Evolutionary conservation across 92 coral and sea anemone species (phyloP).

Genomic region (Blastomussa wellsi): DNA sequence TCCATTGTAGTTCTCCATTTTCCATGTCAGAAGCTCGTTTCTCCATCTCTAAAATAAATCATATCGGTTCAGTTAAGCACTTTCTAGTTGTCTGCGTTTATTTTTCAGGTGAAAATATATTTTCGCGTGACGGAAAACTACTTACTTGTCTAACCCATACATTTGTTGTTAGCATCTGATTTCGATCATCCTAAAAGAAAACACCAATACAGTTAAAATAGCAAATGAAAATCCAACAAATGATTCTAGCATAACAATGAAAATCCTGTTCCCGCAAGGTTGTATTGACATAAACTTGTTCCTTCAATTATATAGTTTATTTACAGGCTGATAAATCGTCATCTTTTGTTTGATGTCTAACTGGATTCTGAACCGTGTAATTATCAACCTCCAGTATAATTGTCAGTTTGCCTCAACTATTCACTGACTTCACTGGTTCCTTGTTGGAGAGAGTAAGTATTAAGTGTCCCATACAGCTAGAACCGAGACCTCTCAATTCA

Average conservation of each 20-base stretch:
- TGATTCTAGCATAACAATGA: background rate
- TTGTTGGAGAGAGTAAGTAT: too few species aligned
- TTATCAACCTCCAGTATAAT: too few species aligned
- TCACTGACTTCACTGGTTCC: too few species aligned
- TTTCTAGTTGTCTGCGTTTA: too few species aligned
- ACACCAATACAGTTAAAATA: background rate
- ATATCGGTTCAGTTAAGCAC: background rate
- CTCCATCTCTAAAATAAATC: constrained; percentile 73
- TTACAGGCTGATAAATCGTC: too few species aligned
- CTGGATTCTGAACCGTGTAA: too few species aligned
- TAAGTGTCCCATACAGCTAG: too few species aligned
- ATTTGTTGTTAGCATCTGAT: constrained; percentile 84
- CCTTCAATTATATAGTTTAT: background rate
- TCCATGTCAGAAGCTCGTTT: constrained; percentile 81
- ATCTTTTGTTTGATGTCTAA: too few species aligned
- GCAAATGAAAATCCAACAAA: background rate
- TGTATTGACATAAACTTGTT: background rate
- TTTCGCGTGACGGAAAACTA: background rate
- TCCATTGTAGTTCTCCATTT: constrained; percentile 59
- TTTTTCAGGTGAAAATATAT: background rate
- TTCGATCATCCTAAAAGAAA: constrained; percentile 67
- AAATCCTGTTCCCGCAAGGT: background rate
- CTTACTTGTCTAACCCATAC: constrained; percentile 91
- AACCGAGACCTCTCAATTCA: too few species aligned
- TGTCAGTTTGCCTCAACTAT: too few species aligned